These are phyloP conservation scores for Alouatta palliata DNA, from an alignment of 2,113 vertebrate species.

Conservation along the genomic window DNA sequence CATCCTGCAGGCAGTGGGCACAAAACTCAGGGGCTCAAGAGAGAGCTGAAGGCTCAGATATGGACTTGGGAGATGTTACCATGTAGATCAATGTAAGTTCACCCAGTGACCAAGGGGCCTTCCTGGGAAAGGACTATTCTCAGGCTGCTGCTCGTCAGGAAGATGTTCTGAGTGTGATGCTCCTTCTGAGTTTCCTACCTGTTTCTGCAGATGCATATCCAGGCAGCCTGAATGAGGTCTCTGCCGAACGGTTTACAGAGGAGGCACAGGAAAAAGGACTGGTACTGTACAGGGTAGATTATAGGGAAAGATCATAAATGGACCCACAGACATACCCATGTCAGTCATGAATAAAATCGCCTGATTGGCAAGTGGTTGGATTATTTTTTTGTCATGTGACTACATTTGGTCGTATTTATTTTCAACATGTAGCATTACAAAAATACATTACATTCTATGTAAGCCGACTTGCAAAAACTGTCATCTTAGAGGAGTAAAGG, in stretches of 20 bases:
- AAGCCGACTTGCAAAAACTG: neutral
- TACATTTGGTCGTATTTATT: neutral
- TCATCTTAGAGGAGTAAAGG: neutral
- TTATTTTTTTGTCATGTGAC: neutral
- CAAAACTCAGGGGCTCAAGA: neutral
- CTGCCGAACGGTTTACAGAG: neutral
- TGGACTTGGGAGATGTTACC: neutral
- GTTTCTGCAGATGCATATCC: neutral
- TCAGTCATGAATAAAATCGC: neutral
- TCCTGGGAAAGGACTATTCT: neutral
- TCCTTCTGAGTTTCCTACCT: neutral
- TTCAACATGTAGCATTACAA: neutral
- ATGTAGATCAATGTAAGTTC: neutral
- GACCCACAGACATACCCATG: neutral
- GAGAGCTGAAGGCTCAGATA: neutral
- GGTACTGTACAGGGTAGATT: neutral
- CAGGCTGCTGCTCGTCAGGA: neutral
- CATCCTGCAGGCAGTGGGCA: neutral
- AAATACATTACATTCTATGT: neutral
- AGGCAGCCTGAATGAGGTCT: neutral
- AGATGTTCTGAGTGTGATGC: neutral
- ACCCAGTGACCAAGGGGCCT: neutral
- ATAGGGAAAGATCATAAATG: neutral
- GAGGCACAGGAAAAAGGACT: neutral
- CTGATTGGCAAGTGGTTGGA: neutral